Conservation (phyloP, 2,797 vertebrate genomes). For the Enteromius mattozi region DNA sequence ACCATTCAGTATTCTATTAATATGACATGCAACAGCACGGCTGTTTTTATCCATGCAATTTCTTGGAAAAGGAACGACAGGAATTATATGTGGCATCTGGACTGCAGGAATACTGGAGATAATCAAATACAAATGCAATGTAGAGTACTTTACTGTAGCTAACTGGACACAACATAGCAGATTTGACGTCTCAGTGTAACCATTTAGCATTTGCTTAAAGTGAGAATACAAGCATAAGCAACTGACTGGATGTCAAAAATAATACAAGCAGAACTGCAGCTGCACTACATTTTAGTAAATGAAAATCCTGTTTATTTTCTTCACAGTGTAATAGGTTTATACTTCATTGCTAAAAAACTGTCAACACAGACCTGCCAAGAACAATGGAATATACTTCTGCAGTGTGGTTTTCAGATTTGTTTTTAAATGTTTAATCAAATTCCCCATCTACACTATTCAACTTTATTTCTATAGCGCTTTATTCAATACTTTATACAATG, state of each 20-base stretch:
- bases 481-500: not conserved
- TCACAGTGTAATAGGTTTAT: not conserved
- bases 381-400: not conserved
- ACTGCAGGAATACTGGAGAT: conserved; percentile 1
- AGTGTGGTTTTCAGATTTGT: not conserved
- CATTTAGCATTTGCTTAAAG: not conserved
- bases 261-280: not conserved
- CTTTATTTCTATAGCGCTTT: not conserved
- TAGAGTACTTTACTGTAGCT: not conserved
- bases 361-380: not conserved
- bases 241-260: not conserved
- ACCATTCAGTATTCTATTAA: not conserved
- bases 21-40: not conserved
- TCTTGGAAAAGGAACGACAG: not conserved
- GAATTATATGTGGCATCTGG: not conserved
- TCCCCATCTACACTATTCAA: not conserved
- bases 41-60: conserved; percentile 2
- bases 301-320: not conserved
- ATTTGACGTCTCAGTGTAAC: not conserved
- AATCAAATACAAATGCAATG: not conserved
- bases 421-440: not conserved
- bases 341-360: too few species aligned
- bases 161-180: not conserved
- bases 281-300: not conserved
- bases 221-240: not conserved